Evolutionary conservation across 2,888 invertebrate genomes (phyloP), one percentile per base, ranked within the genome.

Genomic region (Caenorhabditis uteleia): DNA sequence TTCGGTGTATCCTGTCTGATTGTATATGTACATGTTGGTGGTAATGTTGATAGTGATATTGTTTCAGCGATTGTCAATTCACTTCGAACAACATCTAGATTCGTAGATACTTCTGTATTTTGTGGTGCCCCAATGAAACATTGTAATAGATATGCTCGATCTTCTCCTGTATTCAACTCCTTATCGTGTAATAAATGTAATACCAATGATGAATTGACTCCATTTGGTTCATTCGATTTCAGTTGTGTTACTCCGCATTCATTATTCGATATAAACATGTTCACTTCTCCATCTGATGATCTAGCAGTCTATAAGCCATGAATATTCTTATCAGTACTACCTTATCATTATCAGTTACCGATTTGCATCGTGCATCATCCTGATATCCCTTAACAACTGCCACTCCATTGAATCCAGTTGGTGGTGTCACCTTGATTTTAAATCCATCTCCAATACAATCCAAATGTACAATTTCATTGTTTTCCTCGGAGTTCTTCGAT

Each of bases 21-120:
- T 1, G 79, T 71, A 56, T 81, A 81, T 8, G 68, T 61, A 49
- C 81, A 81, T 7, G 62, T 73, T n/a, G 81, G 81, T 2, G 81
- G 80, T 1, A 77, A 48, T 7, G 74, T 66, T 6, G 68, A 61
- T n/a, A 80, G 55, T 0, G 75, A 75, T 16, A 80, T 77, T 0
- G 80, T 77, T 54, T 76, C 76, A 3, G 72, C 75, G 10, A 75
- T 73, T 5, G 61, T 70, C 34, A 72, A 43, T 36, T 70, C 71
- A 16, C 62, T 53, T 21, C 42, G 45, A 16, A 67, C 45, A 4
- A 79, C 71, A 27, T 79, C 74, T n/a, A 79, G 51, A 42, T 68
- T 61, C 4, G 79, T 74, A 23, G 75, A 72, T 18, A 79, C 31
- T 12, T 70, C 71, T 4, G 61, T 45, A 8, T 75, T 77, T 33